Evolutionary conservation across 2,888 invertebrate genomes (phyloP), one percentile per base, ranked within the genome.

Genomic region (Eucera pruinosa): DNA sequence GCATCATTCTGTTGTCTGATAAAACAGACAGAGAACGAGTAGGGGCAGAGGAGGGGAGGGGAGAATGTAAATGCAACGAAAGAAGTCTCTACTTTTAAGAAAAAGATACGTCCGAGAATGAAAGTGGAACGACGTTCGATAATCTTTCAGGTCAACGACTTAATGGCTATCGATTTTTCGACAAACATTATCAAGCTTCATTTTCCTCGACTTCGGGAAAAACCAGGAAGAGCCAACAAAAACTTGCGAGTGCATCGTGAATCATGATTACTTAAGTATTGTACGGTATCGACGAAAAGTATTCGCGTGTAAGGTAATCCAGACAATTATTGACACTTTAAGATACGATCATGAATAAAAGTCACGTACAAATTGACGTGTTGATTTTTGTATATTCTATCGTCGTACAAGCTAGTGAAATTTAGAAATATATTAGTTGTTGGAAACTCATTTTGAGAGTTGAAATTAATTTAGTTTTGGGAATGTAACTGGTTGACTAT

Each of bases 81-180:
- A 48, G 43, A 33, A 18, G 50, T 64, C 58, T 50, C 30, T 15
- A 18, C 30, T 9, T 30, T 39, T 43, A 60, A 57, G 66, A 39
- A 54, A 62, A 57, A 57, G 43, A 48, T 62, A 57, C 33, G 20
- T 25, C 48, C 48, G 43, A 50, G 70, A 74, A 71, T 23, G 73
- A 62, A 62, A 71, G 62, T 74, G 41, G 62, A 48, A 30, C 55
- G 36, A 57, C n/a, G 57, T 36, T 57, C 62, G 41, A 70, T 74
- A 71, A 74, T 74, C 71, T 71, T 62, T 36, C 62, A 36, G 73
- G 62, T 62, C 73, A 62, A 20, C 62, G 71, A 71, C 52, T 72
- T 72, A 72, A 72, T 72, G 52, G 50, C 30, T 55, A 73, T 70
- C 71, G 73, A 70, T 74, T 71, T 71, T 43, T 50, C 55, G 30